Evolutionary conservation across 2,888 invertebrate species (phyloP), one percentile per base, ranked within the genome.

Genomic region (Eupithecia tripunctaria): DNA sequence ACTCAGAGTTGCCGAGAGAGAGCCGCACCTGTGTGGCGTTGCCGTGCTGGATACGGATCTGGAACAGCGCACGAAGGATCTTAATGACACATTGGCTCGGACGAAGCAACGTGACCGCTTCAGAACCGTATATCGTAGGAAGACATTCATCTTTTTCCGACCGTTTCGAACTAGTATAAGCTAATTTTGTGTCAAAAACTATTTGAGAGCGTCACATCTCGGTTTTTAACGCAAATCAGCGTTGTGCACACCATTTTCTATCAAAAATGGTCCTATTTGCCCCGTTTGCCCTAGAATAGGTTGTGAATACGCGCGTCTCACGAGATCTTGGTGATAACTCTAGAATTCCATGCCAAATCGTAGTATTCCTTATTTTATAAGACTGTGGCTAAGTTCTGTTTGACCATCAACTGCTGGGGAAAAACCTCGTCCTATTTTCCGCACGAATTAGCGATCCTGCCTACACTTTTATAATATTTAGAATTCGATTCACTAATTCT

Each of bases 1-100:
- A 96, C 86, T 96, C 96, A 0, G 96, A 91, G 83, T 91, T 92
- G 25, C 95, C 96, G 60, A 96, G 91, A 0, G 96, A 96, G 56
- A 96, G 89, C 80, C 96, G 95, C 47, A 96, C 95, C 75, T 95
- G 95, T 67, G 95, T 96, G 5, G 91, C 88, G 38, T 89, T 88
- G 32, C 96, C 96, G 81, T 96, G 95, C 75, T 95, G 94, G 72
- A 96, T 94, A 73, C 95, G 91, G 14, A 96, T 84, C 96, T 96
- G 86, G 3, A 63, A 64, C 21, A 47, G 8, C n/a, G n/a, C 47
- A 47, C 2, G 47, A 47, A 63, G 15, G 32, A 7, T 62, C 8
- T n/a, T 38, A 38, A 38, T 62, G 18, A 27, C 1, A 43, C 18
- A 43, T 18, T 18, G 43, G 43, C 43, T 43, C 43, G 18, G 43